These are phyloP conservation scores for Tuberolachnus salignus DNA, from an alignment of 2,888 invertebrate genomes.

Conservation along the genomic window DNA sequence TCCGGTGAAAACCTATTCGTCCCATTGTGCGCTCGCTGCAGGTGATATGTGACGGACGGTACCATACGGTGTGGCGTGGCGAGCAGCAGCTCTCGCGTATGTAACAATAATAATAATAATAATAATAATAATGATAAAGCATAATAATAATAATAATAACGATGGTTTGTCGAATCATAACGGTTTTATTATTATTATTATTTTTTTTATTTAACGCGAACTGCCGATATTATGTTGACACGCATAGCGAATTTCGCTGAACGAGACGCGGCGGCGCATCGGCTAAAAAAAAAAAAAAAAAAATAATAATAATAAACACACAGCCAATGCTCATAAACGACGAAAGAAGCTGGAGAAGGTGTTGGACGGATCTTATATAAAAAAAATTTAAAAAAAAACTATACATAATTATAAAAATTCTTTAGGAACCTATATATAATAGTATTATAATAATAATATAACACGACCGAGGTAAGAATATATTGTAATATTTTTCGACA, in stretches of 20 bases:
- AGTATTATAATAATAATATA: neutral
- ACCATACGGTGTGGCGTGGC: neutral
- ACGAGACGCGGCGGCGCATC: neutral
- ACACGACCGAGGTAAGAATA: neutral
- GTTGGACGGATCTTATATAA: too few species aligned
- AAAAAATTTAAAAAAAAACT: neutral
- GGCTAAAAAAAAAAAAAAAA: neutral
- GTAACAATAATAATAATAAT: conserved; percentile 43
- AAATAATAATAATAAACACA: too few species aligned
- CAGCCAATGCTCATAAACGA: neutral
- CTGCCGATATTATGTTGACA: conserved; percentile 1
- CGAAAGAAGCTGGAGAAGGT: neutral
- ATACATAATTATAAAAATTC: too few species aligned
- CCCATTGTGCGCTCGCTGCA: conserved; percentile 23
- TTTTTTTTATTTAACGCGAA: conserved; percentile 19
- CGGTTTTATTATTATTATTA: conserved; percentile 33
- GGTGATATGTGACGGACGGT: conserved; percentile 13
- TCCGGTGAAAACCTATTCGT: conserved; percentile 17
- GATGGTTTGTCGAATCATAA: conserved; percentile 45
- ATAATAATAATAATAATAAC: conserved; percentile 24
- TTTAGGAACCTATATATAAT: too few species aligned
- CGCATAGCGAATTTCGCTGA: conserved; percentile 42
- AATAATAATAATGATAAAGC: neutral
- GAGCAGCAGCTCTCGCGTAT: conserved; percentile 25
- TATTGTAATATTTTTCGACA: neutral